phyloP scores from a whole-genome alignment of 1,140 invertebrate species.

The Conus betulinus region DNA sequence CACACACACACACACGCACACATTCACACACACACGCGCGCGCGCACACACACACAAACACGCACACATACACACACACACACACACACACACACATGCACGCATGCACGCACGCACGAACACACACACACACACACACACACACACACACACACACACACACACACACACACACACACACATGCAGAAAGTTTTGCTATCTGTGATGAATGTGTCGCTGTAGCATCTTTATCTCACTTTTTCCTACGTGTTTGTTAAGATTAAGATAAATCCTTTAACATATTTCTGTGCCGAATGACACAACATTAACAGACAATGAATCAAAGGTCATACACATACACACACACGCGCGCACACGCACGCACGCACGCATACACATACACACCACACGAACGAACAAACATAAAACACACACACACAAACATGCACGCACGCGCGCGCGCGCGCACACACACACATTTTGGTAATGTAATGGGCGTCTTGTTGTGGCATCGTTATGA shows the following conservation, averaged over 20 bases:
- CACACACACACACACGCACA: constrained; percentile 14
- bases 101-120: background rate
- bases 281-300: background rate
- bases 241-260: too few species aligned
- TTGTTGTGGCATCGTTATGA: too few species aligned
- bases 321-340: too few species aligned
- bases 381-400: too few species aligned
- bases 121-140: constrained; percentile 20
- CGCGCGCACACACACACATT: too few species aligned
- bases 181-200: background rate
- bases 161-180: background rate
- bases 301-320: too few species aligned
- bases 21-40: background rate
- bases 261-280: background rate
- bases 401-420: too few species aligned
- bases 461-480: too few species aligned
- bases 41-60: background rate
- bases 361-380: too few species aligned
- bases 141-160: background rate
- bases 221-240: background rate
- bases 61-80: constrained; percentile 20
- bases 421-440: too few species aligned
- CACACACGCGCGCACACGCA: too few species aligned
- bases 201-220: background rate
- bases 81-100: background rate